Base-by-base conservation (phyloP, 2,888 invertebrate species). In the Eudasyphora cyanicolor region DNA sequence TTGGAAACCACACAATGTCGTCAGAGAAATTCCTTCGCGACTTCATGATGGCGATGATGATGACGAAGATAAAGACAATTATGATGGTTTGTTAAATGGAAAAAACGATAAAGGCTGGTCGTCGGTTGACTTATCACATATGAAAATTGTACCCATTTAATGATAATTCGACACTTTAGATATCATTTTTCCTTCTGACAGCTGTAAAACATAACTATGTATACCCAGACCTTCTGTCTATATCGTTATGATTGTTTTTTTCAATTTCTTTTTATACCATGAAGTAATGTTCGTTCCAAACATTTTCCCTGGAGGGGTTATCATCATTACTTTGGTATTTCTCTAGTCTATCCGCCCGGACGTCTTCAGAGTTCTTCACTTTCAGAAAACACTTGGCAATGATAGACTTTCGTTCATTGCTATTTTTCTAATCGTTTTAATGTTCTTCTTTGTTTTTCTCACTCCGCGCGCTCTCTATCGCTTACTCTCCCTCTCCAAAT, bases 161-260 rank as follows among this genome's bases (percentile, higher is more conserved):
- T 84, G 78, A 81, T 79, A 81, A 78, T 79, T 79, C 79, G 78
- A 84, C 81, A 81, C 81, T 79, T 51, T 76, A 51, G 75, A 79
- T 81, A 84, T 84, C 75, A 84, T 64, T 80, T 83, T 32, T 70
- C 74, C 49, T 21, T 42, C 38, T 78, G 78, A 78, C 81, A 78
- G 76, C 71, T 32, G 73, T 76, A 75, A 84, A 78, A 80, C 54
- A 78, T 75, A 51, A 14, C 29, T 35, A 75, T 17, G 42, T 42
- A 5, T 38, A 12, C 45, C 54, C 62, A 27, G 67, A 60, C 38
- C 10, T 38, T 29, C 24, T 12, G 12, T 42, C 29, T 57, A 2
- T 57, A 2, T 64, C 17, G 19, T 24, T 21, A 12, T 27, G 24
- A n/a, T n/a, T 27, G 57, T 14, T 12, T 10, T 24, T 24, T 21